phyloP scores from a whole-genome alignment of 2,113 vertebrate genomes.

The Carettochelys insculpta region DNA sequence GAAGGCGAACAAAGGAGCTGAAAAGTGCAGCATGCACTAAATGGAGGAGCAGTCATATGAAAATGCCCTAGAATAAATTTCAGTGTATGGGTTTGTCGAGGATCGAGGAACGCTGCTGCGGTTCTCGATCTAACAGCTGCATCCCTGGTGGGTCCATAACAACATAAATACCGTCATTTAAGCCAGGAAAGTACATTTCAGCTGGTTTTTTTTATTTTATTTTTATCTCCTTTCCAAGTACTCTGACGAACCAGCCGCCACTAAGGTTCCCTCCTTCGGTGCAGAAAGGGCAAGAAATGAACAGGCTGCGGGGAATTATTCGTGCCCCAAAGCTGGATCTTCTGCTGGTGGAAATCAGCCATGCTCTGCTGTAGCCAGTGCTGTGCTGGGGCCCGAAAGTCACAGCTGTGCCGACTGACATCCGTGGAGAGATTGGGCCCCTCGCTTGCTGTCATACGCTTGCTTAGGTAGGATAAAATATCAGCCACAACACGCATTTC shows the following conservation, averaged over 20 bases:
- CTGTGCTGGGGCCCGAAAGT: neutral
- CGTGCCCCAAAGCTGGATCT: accelerated
- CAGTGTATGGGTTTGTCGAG: accelerated
- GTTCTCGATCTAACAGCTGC: accelerated
- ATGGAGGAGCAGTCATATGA: neutral
- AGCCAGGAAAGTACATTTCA: neutral
- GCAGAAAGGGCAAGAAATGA: accelerated
- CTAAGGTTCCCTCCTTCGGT: accelerated
- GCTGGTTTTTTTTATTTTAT: neutral
- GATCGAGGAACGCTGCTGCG: accelerated
- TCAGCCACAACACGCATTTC: neutral
- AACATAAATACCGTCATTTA: accelerated
- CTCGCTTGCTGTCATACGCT: neutral
- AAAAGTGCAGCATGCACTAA: neutral
- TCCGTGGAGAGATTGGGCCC: neutral
- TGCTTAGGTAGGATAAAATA: neutral
- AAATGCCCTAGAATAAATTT: neutral
- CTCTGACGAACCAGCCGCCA: accelerated
- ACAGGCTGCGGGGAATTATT: neutral
- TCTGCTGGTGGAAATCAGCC: neutral
- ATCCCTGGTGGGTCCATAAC: accelerated
- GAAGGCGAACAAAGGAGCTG: neutral
- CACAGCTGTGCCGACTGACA: neutral
- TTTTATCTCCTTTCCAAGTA: neutral
- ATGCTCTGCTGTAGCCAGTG: neutral